These are phyloP conservation scores for Drosophila affinis DNA, from an alignment of 2,888 invertebrate genomes.

Conservation along the genomic window DNA sequence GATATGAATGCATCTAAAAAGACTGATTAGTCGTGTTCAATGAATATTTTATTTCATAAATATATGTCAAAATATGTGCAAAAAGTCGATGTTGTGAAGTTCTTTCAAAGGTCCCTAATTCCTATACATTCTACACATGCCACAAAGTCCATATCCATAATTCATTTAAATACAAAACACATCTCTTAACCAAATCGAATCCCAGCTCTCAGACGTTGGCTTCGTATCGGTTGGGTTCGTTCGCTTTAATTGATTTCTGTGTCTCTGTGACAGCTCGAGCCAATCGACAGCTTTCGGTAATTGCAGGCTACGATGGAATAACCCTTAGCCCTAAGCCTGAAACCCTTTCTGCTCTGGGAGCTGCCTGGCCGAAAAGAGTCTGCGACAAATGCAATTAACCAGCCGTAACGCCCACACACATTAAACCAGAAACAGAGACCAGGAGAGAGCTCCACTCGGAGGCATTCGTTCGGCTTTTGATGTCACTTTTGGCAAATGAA, in stretches of 20 bases:
- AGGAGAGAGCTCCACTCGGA: slow-evolving; percentile 37
- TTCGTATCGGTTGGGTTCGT: neutral
- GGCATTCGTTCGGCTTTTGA: slow-evolving; percentile 60
- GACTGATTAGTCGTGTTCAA: too few relatives aligned
- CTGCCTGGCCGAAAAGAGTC: slow-evolving; percentile 32
- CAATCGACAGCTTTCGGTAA: slow-evolving; percentile 58
- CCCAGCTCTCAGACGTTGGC: neutral
- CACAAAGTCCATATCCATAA: slow-evolving; percentile 3
- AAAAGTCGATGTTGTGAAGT: too few relatives aligned
- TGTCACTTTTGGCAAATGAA: slow-evolving; percentile 58
- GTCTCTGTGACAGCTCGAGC: slow-evolving; percentile 44
- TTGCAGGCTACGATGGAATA: slow-evolving; percentile 21
- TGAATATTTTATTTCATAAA: too few relatives aligned
- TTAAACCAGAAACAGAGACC: slow-evolving; percentile 48
- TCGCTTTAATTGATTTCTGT: slow-evolving; percentile 60
- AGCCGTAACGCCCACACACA: slow-evolving; percentile 75
- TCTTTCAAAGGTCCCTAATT: too few relatives aligned
- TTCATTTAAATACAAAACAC: slow-evolving; percentile 27
- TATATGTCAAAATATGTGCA: too few relatives aligned
- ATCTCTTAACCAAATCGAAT: slow-evolving; percentile 6
- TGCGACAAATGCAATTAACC: slow-evolving; percentile 71
- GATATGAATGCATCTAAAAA: too few relatives aligned
- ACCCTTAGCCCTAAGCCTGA: slow-evolving; percentile 7
- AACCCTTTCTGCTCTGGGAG: slow-evolving; percentile 42
- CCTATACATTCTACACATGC: too few relatives aligned